Percentiles rank a stretch among this genome's conserved stretches.
Evolutionary conservation across 2,888 invertebrate genomes (phyloP).

Genomic region (Chaetogeoica ovagalla): DNA sequence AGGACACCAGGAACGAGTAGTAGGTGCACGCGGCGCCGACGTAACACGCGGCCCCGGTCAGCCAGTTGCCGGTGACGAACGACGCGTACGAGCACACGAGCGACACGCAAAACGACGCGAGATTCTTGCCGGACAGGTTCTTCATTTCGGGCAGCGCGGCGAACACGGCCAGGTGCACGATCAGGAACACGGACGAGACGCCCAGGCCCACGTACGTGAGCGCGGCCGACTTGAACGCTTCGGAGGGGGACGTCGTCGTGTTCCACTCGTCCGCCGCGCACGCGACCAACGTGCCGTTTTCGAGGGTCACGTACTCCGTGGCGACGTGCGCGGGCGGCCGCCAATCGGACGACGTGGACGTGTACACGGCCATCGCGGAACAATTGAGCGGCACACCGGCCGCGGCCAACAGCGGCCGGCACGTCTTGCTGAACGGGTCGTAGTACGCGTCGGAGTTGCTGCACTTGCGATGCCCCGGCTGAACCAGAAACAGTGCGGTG

Average conservation of each 20-base stretch:
- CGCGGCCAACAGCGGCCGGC: constrained; percentile 56
- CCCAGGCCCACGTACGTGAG: constrained; percentile 61
- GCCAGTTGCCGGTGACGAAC: constrained; percentile 61
- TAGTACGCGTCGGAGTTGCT: constrained; percentile 58
- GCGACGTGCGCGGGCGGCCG: too few relatives aligned
- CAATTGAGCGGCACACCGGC: neutral
- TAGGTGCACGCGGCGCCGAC: constrained; percentile 61
- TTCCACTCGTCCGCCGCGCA: neutral
- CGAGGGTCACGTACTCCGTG: constrained; percentile 7
- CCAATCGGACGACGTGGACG: too few relatives aligned
- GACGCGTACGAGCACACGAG: constrained; percentile 62
- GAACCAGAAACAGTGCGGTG: constrained; percentile 8
- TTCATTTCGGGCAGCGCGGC: constrained; percentile 61
- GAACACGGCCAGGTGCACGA: constrained; percentile 62
- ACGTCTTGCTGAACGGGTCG: constrained; percentile 61
- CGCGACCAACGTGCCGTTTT: constrained; percentile 59
- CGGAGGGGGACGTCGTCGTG: neutral
- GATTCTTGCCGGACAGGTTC: constrained; percentile 63
- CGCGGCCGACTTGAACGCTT: constrained; percentile 23
- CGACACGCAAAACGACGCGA: constrained; percentile 62
- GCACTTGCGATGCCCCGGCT: constrained; percentile 13
- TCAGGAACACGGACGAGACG: constrained; percentile 61
- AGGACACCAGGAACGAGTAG: constrained; percentile 63
- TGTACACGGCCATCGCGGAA: too few relatives aligned
- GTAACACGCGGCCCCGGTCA: constrained; percentile 59